These are phyloP conservation scores for Therioaphis trifolii DNA, from an alignment of 2,888 invertebrate genomes.

Conservation along the genomic window DNA sequence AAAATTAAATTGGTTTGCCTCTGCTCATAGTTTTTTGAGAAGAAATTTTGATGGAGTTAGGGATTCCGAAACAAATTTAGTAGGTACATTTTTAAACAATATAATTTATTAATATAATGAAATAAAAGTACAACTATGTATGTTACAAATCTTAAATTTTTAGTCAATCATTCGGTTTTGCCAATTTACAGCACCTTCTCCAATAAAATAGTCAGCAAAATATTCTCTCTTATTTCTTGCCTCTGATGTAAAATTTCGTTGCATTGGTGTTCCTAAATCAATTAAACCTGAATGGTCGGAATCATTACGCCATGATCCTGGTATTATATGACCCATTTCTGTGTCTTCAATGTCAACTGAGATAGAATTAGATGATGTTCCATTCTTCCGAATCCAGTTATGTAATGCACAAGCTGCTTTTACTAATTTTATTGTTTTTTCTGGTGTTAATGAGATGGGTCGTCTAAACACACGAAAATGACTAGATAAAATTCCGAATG, in stretches of 20 bases:
- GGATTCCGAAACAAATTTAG: not conserved
- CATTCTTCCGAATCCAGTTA: no score
- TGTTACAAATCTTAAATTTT: not conserved
- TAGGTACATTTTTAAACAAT: constrained; percentile 11
- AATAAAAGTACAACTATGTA: not conserved
- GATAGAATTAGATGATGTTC: no score
- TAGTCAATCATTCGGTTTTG: constrained; percentile 7
- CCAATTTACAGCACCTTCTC: constrained; percentile 23
- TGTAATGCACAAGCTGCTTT: no score
- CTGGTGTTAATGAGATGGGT: no score
- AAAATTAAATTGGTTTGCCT: constrained; percentile 19
- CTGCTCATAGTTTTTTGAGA: constrained; percentile 9
- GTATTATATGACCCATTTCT: not conserved
- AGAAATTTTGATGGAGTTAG: not conserved
- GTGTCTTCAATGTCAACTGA: constrained; percentile 11
- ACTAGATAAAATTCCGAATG: no score
- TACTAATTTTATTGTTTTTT: no score
- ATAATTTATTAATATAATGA: not conserved
- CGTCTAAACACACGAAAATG: no score
- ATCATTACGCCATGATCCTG: constrained; percentile 6
- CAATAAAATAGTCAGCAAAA: constrained; percentile 30
- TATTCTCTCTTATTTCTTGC: not conserved
- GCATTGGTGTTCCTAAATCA: not conserved
- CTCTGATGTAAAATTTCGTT: constrained; percentile 4
- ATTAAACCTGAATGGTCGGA: not conserved